Conservation (phyloP, 2,113 vertebrate genomes). For the Callipepla squamata region DNA sequence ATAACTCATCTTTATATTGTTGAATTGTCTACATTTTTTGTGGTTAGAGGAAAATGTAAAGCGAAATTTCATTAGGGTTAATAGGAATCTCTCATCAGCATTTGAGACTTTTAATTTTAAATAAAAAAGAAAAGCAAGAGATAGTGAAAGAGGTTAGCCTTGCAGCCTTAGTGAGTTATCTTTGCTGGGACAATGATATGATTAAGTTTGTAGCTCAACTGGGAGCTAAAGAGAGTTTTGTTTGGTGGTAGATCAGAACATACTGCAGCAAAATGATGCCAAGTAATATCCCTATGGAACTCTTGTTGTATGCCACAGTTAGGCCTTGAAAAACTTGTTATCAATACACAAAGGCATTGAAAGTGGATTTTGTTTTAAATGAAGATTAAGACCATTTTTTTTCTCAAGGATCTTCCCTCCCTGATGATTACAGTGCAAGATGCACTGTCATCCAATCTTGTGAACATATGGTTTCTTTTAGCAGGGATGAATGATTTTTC, state of each 20-base stretch:
- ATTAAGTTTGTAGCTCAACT: background rate
- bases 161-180: background rate
- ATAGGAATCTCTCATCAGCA: background rate
- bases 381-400: background rate
- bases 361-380: background rate
- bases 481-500: background rate
- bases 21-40: background rate
- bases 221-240: background rate
- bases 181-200: background rate
- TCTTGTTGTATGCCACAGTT: rapidly evolving
- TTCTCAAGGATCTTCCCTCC: background rate
- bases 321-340: background rate
- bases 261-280: background rate
- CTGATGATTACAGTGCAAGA: background rate
- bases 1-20: background rate
- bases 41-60: background rate
- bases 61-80: background rate
- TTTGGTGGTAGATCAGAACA: background rate
- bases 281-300: background rate
- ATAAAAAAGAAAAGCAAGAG: background rate
- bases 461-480: background rate
- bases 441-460: background rate
- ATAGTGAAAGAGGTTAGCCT: background rate
- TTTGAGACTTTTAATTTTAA: background rate
- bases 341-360: background rate